These are phyloP conservation scores for Oreochromis grahami DNA, from an alignment of 2,797 vertebrate species.

Conservation along the genomic window DNA sequence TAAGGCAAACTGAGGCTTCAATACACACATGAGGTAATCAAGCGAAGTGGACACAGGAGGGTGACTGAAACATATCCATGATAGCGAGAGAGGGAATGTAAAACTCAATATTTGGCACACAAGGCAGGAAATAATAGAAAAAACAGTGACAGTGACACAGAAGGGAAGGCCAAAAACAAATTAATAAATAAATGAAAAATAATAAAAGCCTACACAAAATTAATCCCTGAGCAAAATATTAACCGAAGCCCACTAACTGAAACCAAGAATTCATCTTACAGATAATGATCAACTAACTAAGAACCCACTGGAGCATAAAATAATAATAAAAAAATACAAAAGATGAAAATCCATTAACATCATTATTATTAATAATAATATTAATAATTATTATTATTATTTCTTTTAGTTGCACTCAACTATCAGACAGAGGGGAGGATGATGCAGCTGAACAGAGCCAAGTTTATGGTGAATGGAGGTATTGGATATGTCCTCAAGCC, in stretches of 20 bases:
- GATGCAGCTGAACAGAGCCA: conserved; percentile 97
- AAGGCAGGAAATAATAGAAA: not conserved
- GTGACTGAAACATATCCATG: not conserved
- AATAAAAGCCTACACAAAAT: not conserved
- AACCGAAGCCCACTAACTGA: not conserved
- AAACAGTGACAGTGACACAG: not conserved
- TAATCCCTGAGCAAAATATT: not conserved
- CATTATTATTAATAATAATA: not conserved
- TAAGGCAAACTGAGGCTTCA: not conserved
- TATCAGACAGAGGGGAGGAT: conserved; percentile 97
- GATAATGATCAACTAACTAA: not conserved
- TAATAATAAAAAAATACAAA: not conserved
- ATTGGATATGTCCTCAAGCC: conserved; percentile 96
- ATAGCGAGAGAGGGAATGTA: not conserved
- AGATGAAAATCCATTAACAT: not conserved
- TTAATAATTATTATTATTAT: not conserved
- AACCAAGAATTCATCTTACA: not conserved
- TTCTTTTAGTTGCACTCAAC: conserved; percentile 89
- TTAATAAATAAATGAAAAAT: not conserved
- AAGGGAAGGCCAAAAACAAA: not conserved
- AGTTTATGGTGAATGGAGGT: conserved; percentile 94
- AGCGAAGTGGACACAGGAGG: not conserved
- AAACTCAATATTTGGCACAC: not conserved
- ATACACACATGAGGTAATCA: not conserved
- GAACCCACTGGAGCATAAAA: not conserved